Evolutionary conservation across 1,140 invertebrate genomes (phyloP), one percentile per base, ranked within the genome.

Genomic region (Drosophila suzukii): DNA sequence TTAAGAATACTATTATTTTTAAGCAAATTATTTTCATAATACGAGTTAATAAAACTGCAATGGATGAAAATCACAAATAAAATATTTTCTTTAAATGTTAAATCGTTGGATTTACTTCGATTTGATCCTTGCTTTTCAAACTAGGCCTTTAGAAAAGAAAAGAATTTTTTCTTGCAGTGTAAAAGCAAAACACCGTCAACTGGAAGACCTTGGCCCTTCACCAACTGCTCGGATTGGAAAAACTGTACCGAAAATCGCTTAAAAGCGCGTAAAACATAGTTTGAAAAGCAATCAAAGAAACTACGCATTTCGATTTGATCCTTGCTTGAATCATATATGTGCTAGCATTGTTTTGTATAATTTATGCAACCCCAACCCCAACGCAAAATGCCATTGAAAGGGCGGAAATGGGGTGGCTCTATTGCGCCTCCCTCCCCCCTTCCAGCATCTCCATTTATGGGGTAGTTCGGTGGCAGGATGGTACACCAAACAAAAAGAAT

Each of bases 321-420:
- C 59, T 74, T 63, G 51, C 32, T 38, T 30, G 56, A 73, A 51
- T 60, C 49, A 61, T 67, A 61, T 47, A 54, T 51, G 32, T 39
- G 56, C 27, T 7, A 34, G 24, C 39, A 60, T 60, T 62, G 46
- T 77, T 38, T 75, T 79, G 30, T 63, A 85, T 77, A 84, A 83
- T 86, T 86, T 88, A 83, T 88, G 82, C 82, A 83, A 86, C 84
- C 82, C 81, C 47, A 49, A 49, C 46, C 46, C 47, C 71, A 82
- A 86, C 61, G 41, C 49, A 58, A 47, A 50, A 71, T 57, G 55
- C 15, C 60, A 65, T 51, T 27, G 46, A 36, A 61, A 60, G 32
- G 53, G 17, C 66, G 66, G 55, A 72, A 86, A 67, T 72, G 83
- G 83, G 82, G 82, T 86, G 82, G 82, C 63, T 74, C 53, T 57